Evolutionary conservation across 2,113 vertebrate species (phyloP), one percentile per base, ranked within the genome.

Genomic region (Tor tambroides): DNA sequence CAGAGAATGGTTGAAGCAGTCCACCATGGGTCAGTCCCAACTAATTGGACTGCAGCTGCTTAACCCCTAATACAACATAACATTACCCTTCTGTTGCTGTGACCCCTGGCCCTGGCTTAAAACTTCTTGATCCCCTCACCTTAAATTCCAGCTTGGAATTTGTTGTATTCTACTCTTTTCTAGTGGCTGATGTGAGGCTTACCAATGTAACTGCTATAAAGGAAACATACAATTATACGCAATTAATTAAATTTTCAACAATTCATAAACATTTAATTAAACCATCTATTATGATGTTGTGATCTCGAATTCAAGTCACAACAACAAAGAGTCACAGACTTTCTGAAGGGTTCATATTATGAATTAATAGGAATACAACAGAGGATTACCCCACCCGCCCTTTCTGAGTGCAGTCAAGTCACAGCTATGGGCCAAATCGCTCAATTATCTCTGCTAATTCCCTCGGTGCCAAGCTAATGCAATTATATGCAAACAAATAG

Each of bases 401-500:
- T 82, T 84, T 89, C 85, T 84, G 87, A 91, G 92, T 89, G 85
- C 90, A 93, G 88, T 92, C 81, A 79, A 91, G 89, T 92, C 90
- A 88, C 89, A 92, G 92, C 93, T 92, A 94, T 90, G 91, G 92
- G 92, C 93, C 91, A 94, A 92, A 93, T 90, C 87, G 89, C 89
- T 93, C 94, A 92, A 94, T 95, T 93, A 92, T 90, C 88, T 93
- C 84, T 86, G 87, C 89, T 93, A 93, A 94, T 94, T 94, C 90
- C 91, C 91, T 78, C 88, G 87, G 92, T 90, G 90, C 88, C 83
- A 67, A 89, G 88, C 89, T 93, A 91, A 93, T 94, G 90, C 90
- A 94, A 94, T 94, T 92, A 93, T 77, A 90, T 90, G 90, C 89
- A 89, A 94, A 94, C 86, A 93, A 90, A 94, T 91, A 91, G 76